A percentile compares a stretch with the other conserved stretches of the same genome.
Conservation (phyloP, 2,888 invertebrate genomes). For the Cenopis cana region DNA sequence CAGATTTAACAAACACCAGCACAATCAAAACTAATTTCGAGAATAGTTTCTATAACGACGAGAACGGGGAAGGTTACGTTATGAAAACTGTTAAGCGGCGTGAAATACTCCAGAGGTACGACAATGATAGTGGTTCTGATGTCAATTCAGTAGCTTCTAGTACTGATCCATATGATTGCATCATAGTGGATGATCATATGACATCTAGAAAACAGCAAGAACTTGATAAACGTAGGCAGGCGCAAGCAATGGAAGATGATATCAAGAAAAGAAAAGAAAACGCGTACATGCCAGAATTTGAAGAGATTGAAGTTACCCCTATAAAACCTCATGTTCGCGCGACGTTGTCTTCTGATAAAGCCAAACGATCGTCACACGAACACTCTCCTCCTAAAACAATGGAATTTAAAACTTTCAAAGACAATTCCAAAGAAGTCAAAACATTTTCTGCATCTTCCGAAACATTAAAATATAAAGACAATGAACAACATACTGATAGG, state of each 20-base stretch:
- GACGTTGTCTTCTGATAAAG: conserved; percentile 74
- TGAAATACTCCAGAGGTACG: conserved; percentile 90
- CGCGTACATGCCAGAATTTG: conserved; percentile 79
- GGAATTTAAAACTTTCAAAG: conserved; percentile 83
- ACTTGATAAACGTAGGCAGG: conserved; percentile 76
- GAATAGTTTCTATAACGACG: conserved; percentile 88
- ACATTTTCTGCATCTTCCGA: conserved; percentile 82
- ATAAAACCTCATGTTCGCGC: conserved; percentile 80
- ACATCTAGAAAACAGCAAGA: conserved; percentile 82
- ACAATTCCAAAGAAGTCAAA: conserved; percentile 80
- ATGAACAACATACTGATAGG: conserved; percentile 72
- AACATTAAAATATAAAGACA: conserved; percentile 80
- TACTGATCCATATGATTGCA: conserved; percentile 92
- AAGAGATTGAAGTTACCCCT: conserved; percentile 81
- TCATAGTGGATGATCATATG: conserved; percentile 93
- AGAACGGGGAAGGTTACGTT: conserved; percentile 87
- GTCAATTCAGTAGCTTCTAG: conserved; percentile 87
- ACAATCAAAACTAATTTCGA: conserved; percentile 85
- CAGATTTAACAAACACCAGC: conserved; percentile 79
- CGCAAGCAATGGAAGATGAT: conserved; percentile 70
- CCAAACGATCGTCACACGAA: conserved; percentile 73
- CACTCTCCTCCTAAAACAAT: conserved; percentile 75
- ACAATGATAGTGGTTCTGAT: conserved; percentile 87
- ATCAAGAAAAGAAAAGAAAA: conserved; percentile 77
- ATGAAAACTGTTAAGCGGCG: conserved; percentile 90